Evolutionary conservation across 2,113 vertebrate species (phyloP), one percentile per base, ranked within the genome.

Genomic region (Arvicanthis niloticus): DNA sequence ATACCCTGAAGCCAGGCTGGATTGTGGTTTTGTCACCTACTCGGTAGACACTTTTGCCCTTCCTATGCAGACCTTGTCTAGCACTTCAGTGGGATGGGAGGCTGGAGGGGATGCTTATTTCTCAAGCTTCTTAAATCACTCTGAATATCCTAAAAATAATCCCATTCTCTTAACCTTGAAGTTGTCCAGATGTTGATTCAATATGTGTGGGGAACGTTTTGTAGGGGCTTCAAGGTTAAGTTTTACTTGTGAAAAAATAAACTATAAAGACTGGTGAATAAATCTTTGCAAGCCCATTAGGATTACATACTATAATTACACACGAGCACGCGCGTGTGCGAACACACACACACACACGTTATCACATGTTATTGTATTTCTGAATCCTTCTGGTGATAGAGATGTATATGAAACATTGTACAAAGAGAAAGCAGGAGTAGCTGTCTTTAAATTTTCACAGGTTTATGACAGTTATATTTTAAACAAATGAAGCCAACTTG

Each of bases 31-130:
- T 62, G n/a, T 53, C 78, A 6, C 37, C 34, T 91, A 48, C 7
- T 94, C n/a, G 62, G 65, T 5, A 90, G 48, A 13, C 40, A 68
- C 89, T 86, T 76, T 88, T 53, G n/a, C 88, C 62, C 77, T 94
- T 80, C 11, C n/a, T 56, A 22, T 40, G 31, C 0, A 22, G 31
- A 78, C 92, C 96, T 88, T 84, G 31, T 67, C 45, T 88, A 56
- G 11, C 22, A 86, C 5, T 89, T 68, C 51, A 87, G 13, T 24
- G 29, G 22, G 19, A 0, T 21, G 11, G 12, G 76, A 45, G 70
- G 42, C 48, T 21, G 51, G 13, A 37, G 1, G 19, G 5, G 12
- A 95, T 82, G 19, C 2, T 91, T n/a, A 68, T 91, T 9, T 19
- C 7, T 19, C 56, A 92, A 53, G 7, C 26, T 92, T 86, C 31